A percentile compares a stretch with the other conserved stretches of the same genome.
These are phyloP conservation scores for Hydraecia micacea DNA, from an alignment of 2,888 invertebrate genomes.

Conservation along the genomic window DNA sequence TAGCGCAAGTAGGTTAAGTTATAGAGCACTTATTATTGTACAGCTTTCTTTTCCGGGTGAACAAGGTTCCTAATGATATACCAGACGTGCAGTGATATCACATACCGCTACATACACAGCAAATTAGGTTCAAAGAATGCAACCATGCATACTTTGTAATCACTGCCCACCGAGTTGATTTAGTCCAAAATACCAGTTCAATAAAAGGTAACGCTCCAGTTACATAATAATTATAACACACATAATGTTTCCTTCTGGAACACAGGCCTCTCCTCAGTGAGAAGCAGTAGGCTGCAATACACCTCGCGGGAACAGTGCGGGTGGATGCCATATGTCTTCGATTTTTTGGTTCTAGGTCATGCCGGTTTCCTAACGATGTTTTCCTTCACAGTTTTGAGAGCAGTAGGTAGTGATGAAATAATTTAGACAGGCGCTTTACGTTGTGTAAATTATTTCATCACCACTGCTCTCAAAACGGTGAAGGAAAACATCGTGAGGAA, in stretches of 20 bases:
- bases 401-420: too few species aligned
- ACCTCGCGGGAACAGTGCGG: too few species aligned
- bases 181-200: slow-evolving; percentile 29
- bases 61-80: slow-evolving; percentile 36
- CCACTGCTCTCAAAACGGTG: too few species aligned
- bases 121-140: slow-evolving; percentile 27
- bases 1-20: slow-evolving; percentile 17
- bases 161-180: slow-evolving; percentile 29
- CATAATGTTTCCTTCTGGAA: neutral
- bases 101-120: slow-evolving; percentile 20
- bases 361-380: too few species aligned
- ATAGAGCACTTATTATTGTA: slow-evolving; percentile 11
- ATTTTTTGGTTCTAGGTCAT: too few species aligned
- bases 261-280: neutral
- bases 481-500: too few species aligned
- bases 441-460: too few species aligned
- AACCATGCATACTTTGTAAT: slow-evolving; percentile 39
- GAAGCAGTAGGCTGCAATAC: neutral
- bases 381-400: too few species aligned
- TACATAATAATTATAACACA: neutral
- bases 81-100: slow-evolving; percentile 22
- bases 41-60: slow-evolving; percentile 45
- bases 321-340: too few species aligned
- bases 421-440: too few species aligned
- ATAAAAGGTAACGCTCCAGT: slow-evolving; percentile 16